These are phyloP conservation scores for Pachycephus smyrnensis DNA, from an alignment of 2,888 invertebrate species.

Conservation along the genomic window DNA sequence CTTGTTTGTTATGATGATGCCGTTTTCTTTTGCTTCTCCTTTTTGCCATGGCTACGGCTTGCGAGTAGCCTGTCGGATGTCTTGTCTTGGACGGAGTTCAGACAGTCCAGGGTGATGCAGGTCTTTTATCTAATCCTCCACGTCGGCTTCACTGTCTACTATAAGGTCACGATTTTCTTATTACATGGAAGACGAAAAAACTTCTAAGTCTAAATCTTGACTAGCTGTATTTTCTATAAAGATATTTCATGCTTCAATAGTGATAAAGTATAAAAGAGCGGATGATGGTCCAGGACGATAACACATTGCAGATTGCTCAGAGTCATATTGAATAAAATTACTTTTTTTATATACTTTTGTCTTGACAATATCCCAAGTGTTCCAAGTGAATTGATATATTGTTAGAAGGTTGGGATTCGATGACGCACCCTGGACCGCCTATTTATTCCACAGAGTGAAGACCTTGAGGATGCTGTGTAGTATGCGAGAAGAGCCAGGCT, in stretches of 20 bases:
- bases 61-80: constrained; percentile 8
- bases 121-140: neutral
- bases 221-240: neutral
- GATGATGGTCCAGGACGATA: neutral
- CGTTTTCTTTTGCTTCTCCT: neutral
- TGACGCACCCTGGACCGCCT: neutral
- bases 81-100: neutral
- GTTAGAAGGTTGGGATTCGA: neutral
- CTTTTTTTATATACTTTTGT: neutral
- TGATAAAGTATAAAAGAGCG: neutral
- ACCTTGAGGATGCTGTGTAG: constrained; percentile 3
- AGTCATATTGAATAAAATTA: neutral
- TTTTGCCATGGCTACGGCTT: neutral
- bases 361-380: neutral
- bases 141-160: neutral
- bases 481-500: neutral
- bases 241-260: neutral
- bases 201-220: neutral
- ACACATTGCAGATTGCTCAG: neutral
- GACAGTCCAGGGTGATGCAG: neutral
- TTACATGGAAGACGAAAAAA: neutral
- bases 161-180: neutral
- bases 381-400: neutral
- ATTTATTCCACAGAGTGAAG: neutral
- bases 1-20: constrained; percentile 15